Base-by-base conservation (phyloP, 2,888 invertebrate genomes). In the Achlya flavicornis region DNA sequence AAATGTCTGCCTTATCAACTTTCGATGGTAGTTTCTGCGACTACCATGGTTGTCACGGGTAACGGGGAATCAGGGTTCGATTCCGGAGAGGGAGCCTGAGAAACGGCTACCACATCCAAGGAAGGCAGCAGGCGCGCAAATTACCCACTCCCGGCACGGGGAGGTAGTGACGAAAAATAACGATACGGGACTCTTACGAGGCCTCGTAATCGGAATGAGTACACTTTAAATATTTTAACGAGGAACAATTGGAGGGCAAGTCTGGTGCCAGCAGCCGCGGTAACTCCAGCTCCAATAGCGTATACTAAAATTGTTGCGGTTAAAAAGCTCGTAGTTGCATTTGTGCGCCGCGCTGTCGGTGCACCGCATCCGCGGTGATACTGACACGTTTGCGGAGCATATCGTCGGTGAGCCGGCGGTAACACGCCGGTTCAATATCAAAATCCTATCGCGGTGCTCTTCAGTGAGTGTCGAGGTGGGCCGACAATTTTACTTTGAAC, bases 61-160 rank as follows among this genome's bases (percentile, higher is more conserved):
- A 95, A 95, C 95, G 95, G 95, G 94, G 95, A 95, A 96, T 96
- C 94, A 95, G 95, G 95, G 95, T 95, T 96, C 95, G 95, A 95
- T 95, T 95, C 95, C 95, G 95, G 95, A 95, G 95, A 95, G 95
- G 94, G 94, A 95, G 95, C 95, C 94, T 95, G 95, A 95, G 95
- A 95, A 95, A 95, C 94, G 94, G 95, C 95, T 95, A 95, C 94
- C 95, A 95, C 95, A 94, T 95, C 95, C 94, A 95, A 95, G 95
- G 95, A 95, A 95, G 95, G 95, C 95, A 95, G 95, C 95, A 95
- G 95, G 95, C 95, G 95, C 95, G 95, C 94, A 95, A 95, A 78
- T 75, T 72, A 75, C 75, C 73, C 73, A 71, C 72, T 74, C 75
- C 75, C 75, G 73, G 72, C 78, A 76, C 78, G 71, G 77, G 78